These are phyloP conservation scores for Piaya cayana DNA, from an alignment of 2,113 vertebrate species.

Conservation along the genomic window DNA sequence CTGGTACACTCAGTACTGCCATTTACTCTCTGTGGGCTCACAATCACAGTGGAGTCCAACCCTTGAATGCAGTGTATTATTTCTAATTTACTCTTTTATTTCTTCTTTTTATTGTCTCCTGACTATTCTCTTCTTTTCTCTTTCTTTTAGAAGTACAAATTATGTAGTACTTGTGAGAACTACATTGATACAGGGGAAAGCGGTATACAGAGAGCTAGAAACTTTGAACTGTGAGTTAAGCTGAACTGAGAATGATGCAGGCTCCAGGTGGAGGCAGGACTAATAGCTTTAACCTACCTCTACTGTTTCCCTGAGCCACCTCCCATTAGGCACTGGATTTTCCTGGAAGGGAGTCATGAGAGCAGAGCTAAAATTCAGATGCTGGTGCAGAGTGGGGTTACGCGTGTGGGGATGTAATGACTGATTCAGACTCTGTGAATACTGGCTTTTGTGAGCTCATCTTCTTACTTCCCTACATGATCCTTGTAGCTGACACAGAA, in stretches of 20 bases:
- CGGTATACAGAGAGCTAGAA: not conserved
- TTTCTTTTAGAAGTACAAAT: not conserved
- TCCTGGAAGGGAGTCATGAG: not conserved
- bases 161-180: not conserved
- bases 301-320: not conserved
- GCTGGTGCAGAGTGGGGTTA: not conserved
- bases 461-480: accelerated
- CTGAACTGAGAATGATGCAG: not conserved
- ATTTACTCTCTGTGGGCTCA: not conserved
- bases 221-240: not conserved
- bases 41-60: not conserved
- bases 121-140: not conserved
- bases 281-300: not conserved
- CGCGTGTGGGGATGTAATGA: not conserved
- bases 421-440: not conserved
- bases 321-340: not conserved
- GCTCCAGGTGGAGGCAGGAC: not conserved
- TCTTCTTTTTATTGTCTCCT: not conserved
- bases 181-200: not conserved
- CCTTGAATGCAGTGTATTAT: not conserved
- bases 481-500: not conserved
- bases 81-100: not conserved
- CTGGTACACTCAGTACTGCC: not conserved
- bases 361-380: not conserved
- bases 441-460: not conserved